Evolutionary conservation across 2,888 invertebrate genomes (phyloP), one percentile per base, ranked within the genome.

Genomic region (Trissoscelio sp.): DNA sequence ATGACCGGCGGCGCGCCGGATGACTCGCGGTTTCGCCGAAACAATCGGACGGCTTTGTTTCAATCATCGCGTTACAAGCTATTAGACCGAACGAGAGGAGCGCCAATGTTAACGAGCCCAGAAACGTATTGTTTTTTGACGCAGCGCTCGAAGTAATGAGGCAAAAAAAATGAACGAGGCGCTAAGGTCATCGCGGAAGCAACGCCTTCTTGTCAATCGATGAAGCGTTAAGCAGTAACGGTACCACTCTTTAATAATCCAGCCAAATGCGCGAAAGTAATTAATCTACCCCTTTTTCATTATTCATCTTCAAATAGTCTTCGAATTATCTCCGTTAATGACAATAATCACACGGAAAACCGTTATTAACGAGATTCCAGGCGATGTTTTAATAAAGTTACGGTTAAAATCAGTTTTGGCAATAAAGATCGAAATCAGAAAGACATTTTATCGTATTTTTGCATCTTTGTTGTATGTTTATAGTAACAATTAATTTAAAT

Each of bases 161-260:
- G 75, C 22, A 31, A 3, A 14, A 81, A 81, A 69, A 73, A 81
- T 72, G 48, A 39, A 20, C n/a, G 42, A 51, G 81, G 72, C 60
- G 72, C 34, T 55, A 58, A 69, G 82, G 79, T 82, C 79, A 67
- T 67, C 75, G 60, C 75, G 67, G 75, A 79, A 81, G 82, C 70
- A 67, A 79, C 82, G 79, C 82, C 82, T 67, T 75, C 82, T 79
- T 82, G 79, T 82, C 79, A 75, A 73, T 79, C 73, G 82, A 79
- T 79, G 79, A 77, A 73, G 79, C 79, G 77, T 79, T 69, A 79
- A 79, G 69, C 64, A n/a, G 12, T 79, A 82, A 82, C 82, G 79
- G 82, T 77, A 77, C 42, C 34, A 4, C 53, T 79, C 70, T 60
- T 70, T 78, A 72, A 73, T 79, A 73, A 79, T 67, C 62, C 37